Percentiles rank a stretch among this genome's conserved stretches.
Conservation (phyloP, 2,888 invertebrate species). For the Pterostichus madidus region DNA sequence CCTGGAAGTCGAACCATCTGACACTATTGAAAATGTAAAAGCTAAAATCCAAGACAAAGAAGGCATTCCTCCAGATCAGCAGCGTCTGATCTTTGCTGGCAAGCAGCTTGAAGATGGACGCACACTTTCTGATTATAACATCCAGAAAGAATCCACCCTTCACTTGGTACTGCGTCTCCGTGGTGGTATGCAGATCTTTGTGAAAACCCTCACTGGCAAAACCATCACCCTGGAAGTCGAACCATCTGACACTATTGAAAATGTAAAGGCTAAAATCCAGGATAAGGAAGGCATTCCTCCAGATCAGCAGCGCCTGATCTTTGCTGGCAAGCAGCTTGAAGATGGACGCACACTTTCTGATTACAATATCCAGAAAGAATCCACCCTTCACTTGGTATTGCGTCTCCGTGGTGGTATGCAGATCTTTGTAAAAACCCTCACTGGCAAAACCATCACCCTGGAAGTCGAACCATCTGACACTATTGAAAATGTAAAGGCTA, state of each 20-base stretch:
- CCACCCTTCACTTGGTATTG: slow-evolving; percentile 94
- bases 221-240: slow-evolving; percentile 80
- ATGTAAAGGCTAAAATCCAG: slow-evolving; percentile 81
- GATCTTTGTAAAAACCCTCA: slow-evolving; percentile 81
- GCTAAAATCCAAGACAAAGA: slow-evolving; percentile 84
- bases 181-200: slow-evolving; percentile 84
- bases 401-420: slow-evolving; percentile 87
- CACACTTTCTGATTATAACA: slow-evolving; percentile 87
- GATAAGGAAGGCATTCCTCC: slow-evolving; percentile 79
- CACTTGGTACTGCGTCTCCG: slow-evolving; percentile 92
- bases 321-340: slow-evolving; percentile 89
- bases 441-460: slow-evolving; percentile 80
- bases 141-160: slow-evolving; percentile 95
- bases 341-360: slow-evolving; percentile 80
- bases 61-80: slow-evolving; percentile 92
- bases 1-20: slow-evolving; percentile 80
- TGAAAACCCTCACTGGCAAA: slow-evolving; percentile 80
- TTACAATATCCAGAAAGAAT: slow-evolving; percentile 95
- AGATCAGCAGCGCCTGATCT: slow-evolving; percentile 91
- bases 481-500: slow-evolving; percentile 82
- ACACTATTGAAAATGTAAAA: slow-evolving; percentile 82
- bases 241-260: slow-evolving; percentile 82
- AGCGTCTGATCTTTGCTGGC: slow-evolving; percentile 92
- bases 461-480: slow-evolving; percentile 82
- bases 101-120: slow-evolving; percentile 82